Base-by-base conservation (phyloP, 2,888 invertebrate species). In the Spodoptera littoralis region DNA sequence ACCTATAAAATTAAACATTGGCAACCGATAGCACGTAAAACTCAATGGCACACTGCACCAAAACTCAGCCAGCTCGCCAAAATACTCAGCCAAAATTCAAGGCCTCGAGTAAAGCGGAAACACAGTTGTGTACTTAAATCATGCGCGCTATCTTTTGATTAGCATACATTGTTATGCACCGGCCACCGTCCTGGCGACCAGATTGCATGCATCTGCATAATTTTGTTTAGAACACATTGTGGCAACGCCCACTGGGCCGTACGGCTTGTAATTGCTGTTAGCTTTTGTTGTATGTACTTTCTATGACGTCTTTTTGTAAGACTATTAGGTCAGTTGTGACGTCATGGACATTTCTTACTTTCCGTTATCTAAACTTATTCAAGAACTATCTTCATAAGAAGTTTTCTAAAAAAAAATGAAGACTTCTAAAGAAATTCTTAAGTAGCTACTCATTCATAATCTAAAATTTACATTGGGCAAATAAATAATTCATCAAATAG, bases 191-290 rank as follows among this genome's bases (percentile, higher is more conserved):
- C 77, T 73, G 62, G 72, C 77, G 70, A 63, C 80, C 83, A 85
- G 87, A 88, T 88, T 90, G 90, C 86, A 89, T 90, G 77, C 77
- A 88, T 91, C 90, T 89, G 83, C 90, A 90, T 91, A 86, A 81
- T 83, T 82, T 71, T 83, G 71, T 87, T 81, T 84, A 83, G 80
- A 81, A 81, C 76, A 70, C 73, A 60, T 60, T 70, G 68, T 60
- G 56, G 58, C 43, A 70, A 73, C 70, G 65, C 66, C 59, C 59
- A 47, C 50, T 53, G 56, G 61, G 55, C 50, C 60, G 59, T 60
- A 36, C 59, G 45, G 30, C 53, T 18, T 54, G 27, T 50, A 64
- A 64, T 65, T 67, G 66, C 72, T 50, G 46, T 18, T 36, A n/a
- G 18, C 18, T 51, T 12, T 41, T 43, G n/a, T 11, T 27, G 3